A percentile compares a stretch with the other conserved stretches of the same genome.
phyloP scores from a whole-genome alignment of 2,888 invertebrate species.

The Megastigmus dorsalis region DNA sequence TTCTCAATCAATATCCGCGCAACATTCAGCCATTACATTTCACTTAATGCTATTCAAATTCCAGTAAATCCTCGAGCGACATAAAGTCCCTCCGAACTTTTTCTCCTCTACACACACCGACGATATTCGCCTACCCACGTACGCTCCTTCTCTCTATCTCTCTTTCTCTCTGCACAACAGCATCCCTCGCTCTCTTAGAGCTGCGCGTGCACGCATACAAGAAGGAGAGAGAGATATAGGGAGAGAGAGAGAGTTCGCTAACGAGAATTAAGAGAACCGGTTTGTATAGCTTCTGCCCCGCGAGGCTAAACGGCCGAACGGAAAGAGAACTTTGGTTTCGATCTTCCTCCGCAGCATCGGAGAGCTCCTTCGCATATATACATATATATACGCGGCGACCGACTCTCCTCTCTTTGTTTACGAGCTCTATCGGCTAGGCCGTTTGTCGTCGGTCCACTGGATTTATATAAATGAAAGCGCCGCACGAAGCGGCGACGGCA shows the following conservation, averaged over 20 bases:
- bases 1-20: constrained; percentile 21
- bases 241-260: constrained; percentile 29
- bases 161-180: not conserved
- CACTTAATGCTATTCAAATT: constrained; percentile 4
- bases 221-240: not conserved
- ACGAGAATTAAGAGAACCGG: constrained; percentile 55
- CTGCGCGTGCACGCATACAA: not conserved
- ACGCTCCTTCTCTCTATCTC: not conserved
- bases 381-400: not conserved
- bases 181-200: not conserved
- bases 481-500: too few relatives aligned
- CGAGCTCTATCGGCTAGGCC: not conserved
- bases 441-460: not conserved
- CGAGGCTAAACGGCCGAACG: not conserved
- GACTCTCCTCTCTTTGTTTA: constrained; percentile 46
- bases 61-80: constrained; percentile 14
- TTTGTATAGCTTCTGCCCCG: constrained; percentile 38
- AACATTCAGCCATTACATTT: constrained; percentile 27
- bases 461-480: constrained; percentile 42
- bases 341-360: too few relatives aligned
- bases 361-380: not conserved
- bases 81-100: constrained; percentile 16
- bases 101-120: too few relatives aligned
- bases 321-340: constrained; percentile 14
- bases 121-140: too few relatives aligned